These are phyloP conservation scores for Enoplosus armatus DNA, from an alignment of 2,797 vertebrate genomes.

Conservation along the genomic window DNA sequence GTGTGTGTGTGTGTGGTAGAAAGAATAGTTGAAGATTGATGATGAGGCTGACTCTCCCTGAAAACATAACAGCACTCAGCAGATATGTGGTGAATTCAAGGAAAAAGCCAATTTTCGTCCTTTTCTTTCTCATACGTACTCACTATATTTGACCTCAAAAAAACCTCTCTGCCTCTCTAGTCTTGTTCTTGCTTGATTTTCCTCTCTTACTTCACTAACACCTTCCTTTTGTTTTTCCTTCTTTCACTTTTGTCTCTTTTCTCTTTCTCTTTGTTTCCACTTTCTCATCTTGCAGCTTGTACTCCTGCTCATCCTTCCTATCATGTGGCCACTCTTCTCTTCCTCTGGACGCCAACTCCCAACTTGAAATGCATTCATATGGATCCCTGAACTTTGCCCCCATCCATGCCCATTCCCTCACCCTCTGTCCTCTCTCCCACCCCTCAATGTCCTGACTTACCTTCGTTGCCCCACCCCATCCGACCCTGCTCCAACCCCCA, in stretches of 20 bases:
- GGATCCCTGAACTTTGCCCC: constrained; percentile 59
- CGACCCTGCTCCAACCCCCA: constrained; percentile 33
- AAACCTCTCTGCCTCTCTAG: constrained; percentile 26
- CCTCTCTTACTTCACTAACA: constrained; percentile 43
- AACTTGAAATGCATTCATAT: constrained; percentile 56
- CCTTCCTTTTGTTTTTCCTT: constrained; percentile 29
- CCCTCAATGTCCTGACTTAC: constrained; percentile 32
- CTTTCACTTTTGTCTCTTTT: constrained; percentile 27
- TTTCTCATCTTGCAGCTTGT: constrained; percentile 52
- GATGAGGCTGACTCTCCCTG: background rate
- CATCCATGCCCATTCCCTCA: constrained; percentile 31
- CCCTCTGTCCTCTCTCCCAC: constrained; percentile 7
- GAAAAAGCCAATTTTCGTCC: constrained; percentile 49
- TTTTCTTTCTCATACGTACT: constrained; percentile 7
- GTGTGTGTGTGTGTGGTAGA: background rate
- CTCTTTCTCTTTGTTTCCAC: constrained; percentile 32
- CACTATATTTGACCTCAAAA: constrained; percentile 33
- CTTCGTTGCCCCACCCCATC: constrained; percentile 38
- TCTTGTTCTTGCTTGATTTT: constrained; percentile 31
- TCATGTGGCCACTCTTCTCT: constrained; percentile 44
- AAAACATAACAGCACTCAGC: constrained; percentile 31
- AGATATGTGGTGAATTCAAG: constrained; percentile 24
- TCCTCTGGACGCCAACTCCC: constrained; percentile 42
- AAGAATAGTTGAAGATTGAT: constrained; percentile 33
- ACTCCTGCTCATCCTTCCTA: constrained; percentile 41